phyloP scores from a whole-genome alignment of 2,797 vertebrate genomes.

The Tachyglossus aculeatus region DNA sequence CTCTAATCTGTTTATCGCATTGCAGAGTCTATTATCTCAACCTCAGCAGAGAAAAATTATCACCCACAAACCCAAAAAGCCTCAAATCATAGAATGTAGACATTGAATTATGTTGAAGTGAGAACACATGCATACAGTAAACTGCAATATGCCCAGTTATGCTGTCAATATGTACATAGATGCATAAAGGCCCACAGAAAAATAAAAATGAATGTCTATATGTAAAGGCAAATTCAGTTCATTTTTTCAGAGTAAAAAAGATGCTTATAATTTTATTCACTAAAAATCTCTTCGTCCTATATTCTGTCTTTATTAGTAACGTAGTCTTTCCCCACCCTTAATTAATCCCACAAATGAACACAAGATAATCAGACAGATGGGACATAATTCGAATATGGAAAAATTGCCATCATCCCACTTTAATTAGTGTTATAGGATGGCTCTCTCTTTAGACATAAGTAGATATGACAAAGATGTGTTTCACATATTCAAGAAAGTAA shows the following conservation, averaged over 20 bases:
- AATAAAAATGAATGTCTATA: not conserved
- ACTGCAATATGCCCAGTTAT: not conserved
- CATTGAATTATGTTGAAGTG: not conserved
- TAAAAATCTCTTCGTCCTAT: slow-evolving; percentile 53
- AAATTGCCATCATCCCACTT: slow-evolving; percentile 65
- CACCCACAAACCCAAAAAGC: not conserved
- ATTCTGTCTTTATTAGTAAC: slow-evolving; percentile 48
- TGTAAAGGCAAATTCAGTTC: not conserved
- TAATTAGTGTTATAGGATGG: slow-evolving; percentile 71
- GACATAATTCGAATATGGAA: slow-evolving; percentile 64
- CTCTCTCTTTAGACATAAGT: slow-evolving; percentile 70
- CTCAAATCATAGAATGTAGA: not conserved
- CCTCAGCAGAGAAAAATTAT: not conserved
- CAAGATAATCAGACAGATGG: slow-evolving; percentile 66
- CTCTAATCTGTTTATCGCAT: not conserved
- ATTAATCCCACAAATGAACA: slow-evolving; percentile 65
- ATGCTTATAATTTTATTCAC: slow-evolving; percentile 35
- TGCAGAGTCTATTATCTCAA: not conserved
- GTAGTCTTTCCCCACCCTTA: slow-evolving; percentile 58
- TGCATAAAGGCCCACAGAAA: too few species aligned
- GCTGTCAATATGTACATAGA: not conserved
- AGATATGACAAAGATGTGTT: slow-evolving; percentile 74
- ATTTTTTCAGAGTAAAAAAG: not conserved
- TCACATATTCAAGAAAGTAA: slow-evolving; percentile 72
- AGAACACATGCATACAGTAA: slow-evolving; percentile 13